Percentiles rank a stretch among this genome's conserved stretches.
These are phyloP conservation scores for Avahi laniger DNA, from an alignment of 2,797 vertebrate genomes.

Conservation along the genomic window DNA sequence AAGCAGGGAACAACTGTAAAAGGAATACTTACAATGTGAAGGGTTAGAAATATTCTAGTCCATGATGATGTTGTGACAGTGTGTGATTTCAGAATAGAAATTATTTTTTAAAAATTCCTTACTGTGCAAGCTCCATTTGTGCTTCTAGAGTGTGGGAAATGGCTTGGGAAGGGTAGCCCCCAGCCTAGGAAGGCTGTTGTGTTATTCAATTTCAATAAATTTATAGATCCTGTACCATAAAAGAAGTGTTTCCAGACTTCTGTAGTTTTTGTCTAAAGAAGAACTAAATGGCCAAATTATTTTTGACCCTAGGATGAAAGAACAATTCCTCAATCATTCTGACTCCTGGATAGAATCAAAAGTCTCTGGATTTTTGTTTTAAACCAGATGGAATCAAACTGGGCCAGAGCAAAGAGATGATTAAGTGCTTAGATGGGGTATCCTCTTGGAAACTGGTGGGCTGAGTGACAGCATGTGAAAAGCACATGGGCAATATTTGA, in stretches of 20 bases:
- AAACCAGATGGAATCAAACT: neutral
- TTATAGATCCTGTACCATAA: constrained; percentile 45
- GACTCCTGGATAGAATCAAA: neutral
- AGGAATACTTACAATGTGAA: constrained; percentile 82
- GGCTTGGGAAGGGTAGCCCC: constrained; percentile 71
- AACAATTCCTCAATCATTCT: too few species aligned
- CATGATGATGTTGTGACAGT: constrained; percentile 78
- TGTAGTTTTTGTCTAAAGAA: too few species aligned
- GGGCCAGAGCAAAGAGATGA: neutral
- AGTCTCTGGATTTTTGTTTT: neutral
- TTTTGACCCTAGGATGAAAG: neutral
- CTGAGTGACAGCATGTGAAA: neutral
- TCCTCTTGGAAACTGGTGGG: neutral
- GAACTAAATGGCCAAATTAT: neutral
- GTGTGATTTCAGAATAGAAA: constrained; percentile 65
- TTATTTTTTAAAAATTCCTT: constrained; percentile 14
- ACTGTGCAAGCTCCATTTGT: constrained; percentile 63
- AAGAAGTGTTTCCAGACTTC: too few species aligned
- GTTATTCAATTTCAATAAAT: constrained; percentile 85
- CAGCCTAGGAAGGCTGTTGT: constrained; percentile 76
- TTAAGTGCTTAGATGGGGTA: neutral
- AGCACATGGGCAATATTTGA: neutral
- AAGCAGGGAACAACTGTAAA: neutral
- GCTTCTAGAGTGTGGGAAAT: constrained; percentile 67
- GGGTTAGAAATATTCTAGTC: constrained; percentile 83